phyloP scores from a whole-genome alignment of 2,888 invertebrate species.

The Oasisia sp. region DNA sequence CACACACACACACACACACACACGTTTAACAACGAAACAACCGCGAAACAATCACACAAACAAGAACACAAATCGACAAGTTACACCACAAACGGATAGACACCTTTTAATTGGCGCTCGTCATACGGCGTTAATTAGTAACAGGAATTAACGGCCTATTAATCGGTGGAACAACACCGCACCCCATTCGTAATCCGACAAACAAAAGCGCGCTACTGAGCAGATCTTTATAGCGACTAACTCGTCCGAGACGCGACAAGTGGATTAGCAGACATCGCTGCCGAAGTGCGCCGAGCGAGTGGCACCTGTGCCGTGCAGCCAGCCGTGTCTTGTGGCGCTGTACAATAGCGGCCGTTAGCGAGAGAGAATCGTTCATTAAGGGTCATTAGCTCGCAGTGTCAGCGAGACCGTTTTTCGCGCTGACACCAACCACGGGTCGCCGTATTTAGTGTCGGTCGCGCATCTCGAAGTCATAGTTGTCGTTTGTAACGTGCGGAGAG shows the following conservation, averaged over 20 bases:
- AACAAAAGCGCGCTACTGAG: background rate
- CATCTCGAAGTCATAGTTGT: background rate
- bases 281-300: background rate
- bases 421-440: background rate
- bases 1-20: too few relatives aligned
- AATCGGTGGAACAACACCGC: background rate
- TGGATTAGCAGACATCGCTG: background rate
- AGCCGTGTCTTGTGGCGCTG: background rate
- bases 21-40: background rate
- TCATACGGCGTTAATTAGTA: conserved; percentile 10
- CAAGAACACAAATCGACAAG: background rate
- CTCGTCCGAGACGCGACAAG: background rate
- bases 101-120: conserved; percentile 7
- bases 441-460: conserved; percentile 12
- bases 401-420: conserved; percentile 1
- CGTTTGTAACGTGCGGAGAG: background rate
- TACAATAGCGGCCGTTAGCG: conserved; percentile 1
- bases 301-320: background rate
- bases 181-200: conserved; percentile 2
- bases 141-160: background rate
- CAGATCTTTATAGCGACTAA: background rate
- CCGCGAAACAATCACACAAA: background rate
- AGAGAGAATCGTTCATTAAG: conserved; percentile 10
- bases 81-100: background rate
- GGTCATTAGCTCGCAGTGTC: background rate